Evolutionary conservation across 1,140 invertebrate species (phyloP).

Genomic region (Ericerus pela): DNA sequence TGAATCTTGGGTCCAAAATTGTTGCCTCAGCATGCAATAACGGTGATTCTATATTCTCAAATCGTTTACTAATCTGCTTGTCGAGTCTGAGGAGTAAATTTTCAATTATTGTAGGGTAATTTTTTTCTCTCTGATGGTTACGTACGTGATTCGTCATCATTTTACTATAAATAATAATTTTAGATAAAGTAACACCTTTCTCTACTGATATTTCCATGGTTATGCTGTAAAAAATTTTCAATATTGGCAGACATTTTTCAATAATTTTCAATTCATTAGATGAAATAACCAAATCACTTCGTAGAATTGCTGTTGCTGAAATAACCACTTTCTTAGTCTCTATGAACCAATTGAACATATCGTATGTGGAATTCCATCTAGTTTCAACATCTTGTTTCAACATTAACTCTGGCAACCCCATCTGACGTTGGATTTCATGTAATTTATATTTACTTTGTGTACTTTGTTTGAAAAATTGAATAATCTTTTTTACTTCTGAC

Average conservation of each 20-base stretch:
- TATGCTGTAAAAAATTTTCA: conserved; percentile 14
- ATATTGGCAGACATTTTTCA: conserved; percentile 4
- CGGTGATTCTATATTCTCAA: conserved; percentile 2
- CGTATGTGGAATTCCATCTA: conserved; percentile 18
- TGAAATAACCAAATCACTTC: neutral
- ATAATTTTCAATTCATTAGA: conserved; percentile 13
- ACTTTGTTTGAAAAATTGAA: conserved; percentile 17
- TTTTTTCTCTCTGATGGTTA: neutral
- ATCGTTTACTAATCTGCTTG: neutral
- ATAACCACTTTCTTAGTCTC: conserved; percentile 14
- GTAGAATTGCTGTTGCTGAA: conserved; percentile 6
- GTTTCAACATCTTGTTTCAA: conserved; percentile 19
- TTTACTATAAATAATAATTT: neutral
- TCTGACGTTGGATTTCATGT: conserved; percentile 8
- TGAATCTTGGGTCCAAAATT: neutral
- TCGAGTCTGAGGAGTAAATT: neutral
- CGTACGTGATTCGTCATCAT: neutral
- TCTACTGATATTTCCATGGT: conserved; percentile 10
- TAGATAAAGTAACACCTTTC: conserved; percentile 8
- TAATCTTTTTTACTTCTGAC: conserved; percentile 16
- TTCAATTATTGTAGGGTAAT: neutral
- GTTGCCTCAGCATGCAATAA: conserved; percentile 2
- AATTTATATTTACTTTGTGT: conserved; percentile 10
- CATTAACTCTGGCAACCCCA: conserved; percentile 1
- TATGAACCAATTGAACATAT: conserved; percentile 15